These are phyloP conservation scores for Eulacestoma nigropectus DNA, from an alignment of 2,113 vertebrate species.

Conservation along the genomic window DNA sequence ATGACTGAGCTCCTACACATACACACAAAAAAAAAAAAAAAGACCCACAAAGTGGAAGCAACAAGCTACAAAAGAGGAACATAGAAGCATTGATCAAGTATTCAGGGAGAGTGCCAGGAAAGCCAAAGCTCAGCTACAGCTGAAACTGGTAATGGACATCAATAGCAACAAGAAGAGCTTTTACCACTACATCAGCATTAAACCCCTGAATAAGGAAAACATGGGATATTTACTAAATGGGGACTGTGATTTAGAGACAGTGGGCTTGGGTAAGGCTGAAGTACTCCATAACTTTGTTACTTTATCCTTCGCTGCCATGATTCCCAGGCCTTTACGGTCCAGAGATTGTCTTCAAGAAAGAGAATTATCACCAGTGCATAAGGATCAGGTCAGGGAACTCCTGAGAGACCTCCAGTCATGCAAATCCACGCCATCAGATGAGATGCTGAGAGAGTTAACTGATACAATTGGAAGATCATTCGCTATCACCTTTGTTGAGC, in stretches of 20 bases:
- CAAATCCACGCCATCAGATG: neutral
- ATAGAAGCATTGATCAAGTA: neutral
- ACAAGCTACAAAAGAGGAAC: neutral
- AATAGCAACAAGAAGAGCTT: neutral
- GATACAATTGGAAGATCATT: neutral
- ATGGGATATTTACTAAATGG: neutral
- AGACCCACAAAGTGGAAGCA: fast-evolving
- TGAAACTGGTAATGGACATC: neutral
- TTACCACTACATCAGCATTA: neutral
- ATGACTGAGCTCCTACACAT: neutral
- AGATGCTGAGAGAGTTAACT: neutral
- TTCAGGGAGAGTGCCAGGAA: neutral
- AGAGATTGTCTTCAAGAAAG: neutral
- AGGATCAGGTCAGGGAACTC: neutral
- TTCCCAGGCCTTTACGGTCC: neutral
- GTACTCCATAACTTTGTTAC: neutral
- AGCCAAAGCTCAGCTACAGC: neutral
- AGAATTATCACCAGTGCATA: neutral
- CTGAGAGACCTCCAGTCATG: neutral
- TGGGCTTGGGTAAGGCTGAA: neutral
- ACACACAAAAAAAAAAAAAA: too few species aligned
- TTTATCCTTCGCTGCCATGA: neutral
- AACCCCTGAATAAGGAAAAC: neutral
- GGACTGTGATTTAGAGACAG: neutral
- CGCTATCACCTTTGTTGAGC: neutral